Conservation (phyloP, 2,888 invertebrate genomes). For the Rambutsinella grinnellia region DNA sequence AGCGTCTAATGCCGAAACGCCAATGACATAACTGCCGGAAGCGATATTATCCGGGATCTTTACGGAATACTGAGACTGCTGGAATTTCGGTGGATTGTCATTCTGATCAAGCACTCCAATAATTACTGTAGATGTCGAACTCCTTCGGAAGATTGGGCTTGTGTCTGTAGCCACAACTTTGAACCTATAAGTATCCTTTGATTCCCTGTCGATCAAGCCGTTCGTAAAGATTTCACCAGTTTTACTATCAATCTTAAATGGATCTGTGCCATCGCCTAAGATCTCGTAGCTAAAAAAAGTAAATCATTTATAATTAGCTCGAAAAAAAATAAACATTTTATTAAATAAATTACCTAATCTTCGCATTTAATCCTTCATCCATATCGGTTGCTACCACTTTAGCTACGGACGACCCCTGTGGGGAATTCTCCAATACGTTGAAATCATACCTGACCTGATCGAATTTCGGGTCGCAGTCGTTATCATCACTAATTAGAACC, state of each 20-base stretch:
- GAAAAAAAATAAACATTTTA: background rate
- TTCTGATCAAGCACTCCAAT: slow-evolving; percentile 92
- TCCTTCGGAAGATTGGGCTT: slow-evolving; percentile 86
- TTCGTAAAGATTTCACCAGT: slow-evolving; percentile 85
- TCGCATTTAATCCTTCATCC: slow-evolving; percentile 87
- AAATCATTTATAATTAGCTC: background rate
- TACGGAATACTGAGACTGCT: slow-evolving; percentile 81
- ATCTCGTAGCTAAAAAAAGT: slow-evolving; percentile 78
- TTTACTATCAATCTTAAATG: slow-evolving; percentile 83
- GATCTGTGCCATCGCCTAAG: slow-evolving; percentile 83
- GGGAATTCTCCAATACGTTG: slow-evolving; percentile 85
- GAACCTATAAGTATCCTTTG: slow-evolving; percentile 81
- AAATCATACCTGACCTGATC: slow-evolving; percentile 80
- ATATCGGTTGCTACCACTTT: slow-evolving; percentile 84
- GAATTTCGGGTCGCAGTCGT: slow-evolving; percentile 95
- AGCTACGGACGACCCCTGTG: slow-evolving; percentile 82
- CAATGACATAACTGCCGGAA: slow-evolving; percentile 86
- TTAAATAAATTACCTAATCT: slow-evolving; percentile 75
- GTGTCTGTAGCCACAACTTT: slow-evolving; percentile 91
- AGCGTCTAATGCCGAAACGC: slow-evolving; percentile 86
- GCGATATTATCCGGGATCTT: slow-evolving; percentile 87
- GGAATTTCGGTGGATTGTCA: slow-evolving; percentile 87
- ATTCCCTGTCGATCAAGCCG: slow-evolving; percentile 83
- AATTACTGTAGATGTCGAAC: slow-evolving; percentile 81
- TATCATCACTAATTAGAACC: slow-evolving; percentile 92